These are phyloP conservation scores for Vulpes lagopus DNA, from an alignment of 2,113 vertebrate genomes.

Conservation along the genomic window DNA sequence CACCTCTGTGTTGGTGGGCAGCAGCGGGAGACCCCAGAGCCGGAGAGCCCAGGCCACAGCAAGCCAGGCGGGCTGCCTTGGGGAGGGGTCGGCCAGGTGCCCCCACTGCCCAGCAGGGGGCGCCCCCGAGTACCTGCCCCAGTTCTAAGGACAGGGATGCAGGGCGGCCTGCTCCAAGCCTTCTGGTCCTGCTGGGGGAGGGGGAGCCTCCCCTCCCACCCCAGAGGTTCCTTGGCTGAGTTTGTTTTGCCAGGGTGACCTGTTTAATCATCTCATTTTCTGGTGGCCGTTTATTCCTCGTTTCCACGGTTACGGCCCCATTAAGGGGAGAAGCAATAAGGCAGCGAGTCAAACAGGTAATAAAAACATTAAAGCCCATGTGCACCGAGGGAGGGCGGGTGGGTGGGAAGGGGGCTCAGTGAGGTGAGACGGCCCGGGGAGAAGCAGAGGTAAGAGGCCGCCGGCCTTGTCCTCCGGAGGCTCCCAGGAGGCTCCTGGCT, in stretches of 20 bases:
- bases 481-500: neutral
- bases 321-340: constrained; percentile 99
- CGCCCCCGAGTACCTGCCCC: constrained; percentile 58
- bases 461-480: neutral
- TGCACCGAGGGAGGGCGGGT: constrained; percentile 92
- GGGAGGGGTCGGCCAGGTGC: neutral
- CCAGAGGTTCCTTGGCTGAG: constrained; percentile 92
- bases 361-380: constrained; percentile 99
- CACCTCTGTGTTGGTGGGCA: too few species aligned
- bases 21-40: too few species aligned
- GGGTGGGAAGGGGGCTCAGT: constrained; percentile 84
- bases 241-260: constrained; percentile 99
- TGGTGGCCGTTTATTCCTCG: constrained; percentile 99
- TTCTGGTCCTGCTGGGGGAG: neutral
- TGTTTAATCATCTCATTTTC: constrained; percentile 99
- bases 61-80: neutral
- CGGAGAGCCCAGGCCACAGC: neutral
- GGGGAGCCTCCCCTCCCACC: constrained; percentile 54
- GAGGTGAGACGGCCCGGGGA: constrained; percentile 92
- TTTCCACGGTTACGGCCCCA: constrained; percentile 99
- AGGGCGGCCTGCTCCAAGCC: constrained; percentile 9
- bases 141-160: neutral
- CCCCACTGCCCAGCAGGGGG: constrained; percentile 68
- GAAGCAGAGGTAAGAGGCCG: constrained; percentile 53
- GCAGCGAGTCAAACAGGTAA: constrained; percentile 99